Base-by-base conservation (phyloP, 1,140 invertebrate species). In the Lepidurus apus region DNA sequence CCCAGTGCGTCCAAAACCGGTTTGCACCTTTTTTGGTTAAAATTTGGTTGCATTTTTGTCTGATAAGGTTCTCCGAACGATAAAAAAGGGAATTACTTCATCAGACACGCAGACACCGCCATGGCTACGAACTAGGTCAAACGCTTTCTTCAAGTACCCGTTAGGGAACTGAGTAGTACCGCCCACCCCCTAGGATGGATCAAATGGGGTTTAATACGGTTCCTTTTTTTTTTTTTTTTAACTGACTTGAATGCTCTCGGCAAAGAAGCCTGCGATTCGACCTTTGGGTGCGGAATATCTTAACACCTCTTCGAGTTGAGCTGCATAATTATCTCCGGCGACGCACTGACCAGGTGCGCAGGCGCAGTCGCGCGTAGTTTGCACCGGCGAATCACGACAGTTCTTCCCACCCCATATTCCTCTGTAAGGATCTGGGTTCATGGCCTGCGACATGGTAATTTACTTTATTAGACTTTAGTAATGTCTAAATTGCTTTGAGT, bases 1-100 rank as follows among this genome's bases (percentile, higher is more conserved):
- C 0, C 97, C 97, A 0, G 95, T 95, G 80, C 97, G 87, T 0
- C 95, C 97, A 85, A 99, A 98, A 13, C 97, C 97, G 42, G 95
- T 96, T 87, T 98, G 97, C 1, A 98, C 94, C 91, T 92, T 76
- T 77, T 65, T 24, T 17, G 11, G 4, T 43, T 17, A 43, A 44
- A 17, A 24, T 8, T 79, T 1, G 47, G 26, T n/a, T 17, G 42
- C 43, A 9, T n/a, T 65, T 45, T 9, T 34, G 9, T 43, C 17
- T n/a, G n/a, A 9, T 45, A 11, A 42, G 43, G 11, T 21, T 47
- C 24, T 9, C 26, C 13, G 34, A 44, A 34, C n/a, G 9, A 10
- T 9, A 45, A 73, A n/a, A n/a, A 45, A 9, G 11, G 11, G 74
- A 21, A 34, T 81, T 84, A 93, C 94, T 87, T 99, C 97, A 87